A percentile compares a stretch with the other conserved stretches of the same genome.
phyloP scores from a whole-genome alignment of 2,113 vertebrate genomes.

The Saccopteryx bilineata region DNA sequence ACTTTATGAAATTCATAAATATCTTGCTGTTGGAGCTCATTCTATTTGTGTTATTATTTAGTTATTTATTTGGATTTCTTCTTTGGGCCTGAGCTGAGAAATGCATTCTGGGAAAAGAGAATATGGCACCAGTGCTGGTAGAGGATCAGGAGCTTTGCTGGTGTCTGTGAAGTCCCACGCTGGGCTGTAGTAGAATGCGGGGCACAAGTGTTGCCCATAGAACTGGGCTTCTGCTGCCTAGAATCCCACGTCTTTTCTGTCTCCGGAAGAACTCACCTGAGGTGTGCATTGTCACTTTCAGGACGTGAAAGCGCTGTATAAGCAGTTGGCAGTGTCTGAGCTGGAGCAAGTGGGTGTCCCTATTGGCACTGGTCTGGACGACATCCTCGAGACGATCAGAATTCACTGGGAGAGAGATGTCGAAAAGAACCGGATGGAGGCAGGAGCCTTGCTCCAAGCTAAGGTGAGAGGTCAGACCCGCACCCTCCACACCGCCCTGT shows the following conservation, averaged over 20 bases:
- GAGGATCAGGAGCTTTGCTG: background rate
- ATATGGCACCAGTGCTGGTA: background rate
- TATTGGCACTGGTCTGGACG: conserved; percentile 92
- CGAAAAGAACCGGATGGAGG: conserved; percentile 92
- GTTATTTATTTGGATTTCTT: background rate
- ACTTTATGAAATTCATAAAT: background rate
- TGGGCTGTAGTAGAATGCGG: background rate
- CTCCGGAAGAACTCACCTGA: background rate
- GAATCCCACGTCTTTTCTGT: background rate
- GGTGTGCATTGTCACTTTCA: conserved; percentile 78
- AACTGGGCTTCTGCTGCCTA: background rate
- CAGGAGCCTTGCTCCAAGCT: conserved; percentile 91
- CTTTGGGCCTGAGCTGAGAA: background rate
- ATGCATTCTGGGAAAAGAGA: background rate
- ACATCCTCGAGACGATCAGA: conserved; percentile 94
- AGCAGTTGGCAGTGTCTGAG: conserved; percentile 93
- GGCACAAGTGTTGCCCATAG: no score
- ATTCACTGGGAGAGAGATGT: conserved; percentile 95
- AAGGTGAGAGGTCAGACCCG: conserved; percentile 88
- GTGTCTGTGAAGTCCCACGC: background rate
- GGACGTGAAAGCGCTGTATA: conserved; percentile 95
- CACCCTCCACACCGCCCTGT: background rate
- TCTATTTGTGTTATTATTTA: background rate
- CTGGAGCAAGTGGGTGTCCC: conserved; percentile 92
- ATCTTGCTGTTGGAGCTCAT: background rate